Evolutionary conservation across 2,888 invertebrate genomes (phyloP), one percentile per base, ranked within the genome.

Genomic region (Chaetogeoica ovagalla): DNA sequence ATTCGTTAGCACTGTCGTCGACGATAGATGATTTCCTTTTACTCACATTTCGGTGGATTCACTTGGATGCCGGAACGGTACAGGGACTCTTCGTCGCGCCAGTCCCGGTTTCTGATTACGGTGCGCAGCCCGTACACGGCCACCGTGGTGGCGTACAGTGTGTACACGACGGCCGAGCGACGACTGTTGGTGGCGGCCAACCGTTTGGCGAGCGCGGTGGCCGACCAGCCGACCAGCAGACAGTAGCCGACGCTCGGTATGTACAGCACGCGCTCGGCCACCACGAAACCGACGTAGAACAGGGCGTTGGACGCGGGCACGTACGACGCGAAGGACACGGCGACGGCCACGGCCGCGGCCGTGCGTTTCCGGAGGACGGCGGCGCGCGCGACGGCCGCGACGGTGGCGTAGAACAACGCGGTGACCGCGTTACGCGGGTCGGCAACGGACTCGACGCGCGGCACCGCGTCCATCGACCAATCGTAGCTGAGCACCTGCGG

Each of bases 401-500:
- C 74, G 11, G 84, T 85, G 7, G 88, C 87, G 87, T 97, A 97
- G 85, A 97, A 93, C 83, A 91, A 87, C 37, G 92, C 85, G 2
- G 94, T 91, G 82, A 91, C 89, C 81, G 94, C 86, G 86, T 95
- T 96, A 83, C 97, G 90, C 9, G 89, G 88, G 86, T 98, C 98
- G 84, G 90, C 88, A 39, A 94, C 84, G 43, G 91, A 90, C 72
- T 91, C 91, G 84, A 98, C 91, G 82, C 94, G 90, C 13, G 97
- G 95, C 85, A 98, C 91, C 4, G 97, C 93, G 84, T 96, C 96
- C 97, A 98, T 98, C 48, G 97, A 96, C 98, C 98, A 98, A 87
- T 98, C 98, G 88, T 97, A 98, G 86, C 97, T 97, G 81, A 98
- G 89, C 83, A 92, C 91, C 84, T 90, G 90, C 8, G 98, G 98